Evolutionary conservation across 1,140 invertebrate species (phyloP).

Genomic region (Plodia interpunctella): DNA sequence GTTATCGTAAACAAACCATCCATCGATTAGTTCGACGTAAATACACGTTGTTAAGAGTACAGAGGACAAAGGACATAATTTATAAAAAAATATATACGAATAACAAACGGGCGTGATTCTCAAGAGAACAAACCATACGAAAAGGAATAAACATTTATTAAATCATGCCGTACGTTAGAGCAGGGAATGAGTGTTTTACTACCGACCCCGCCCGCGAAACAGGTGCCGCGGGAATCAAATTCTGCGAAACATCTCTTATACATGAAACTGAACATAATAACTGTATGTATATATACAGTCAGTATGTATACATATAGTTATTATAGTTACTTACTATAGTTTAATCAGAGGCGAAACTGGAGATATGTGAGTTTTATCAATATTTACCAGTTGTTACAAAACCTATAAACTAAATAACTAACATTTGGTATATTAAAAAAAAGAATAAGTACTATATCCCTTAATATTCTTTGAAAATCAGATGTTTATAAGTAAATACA

Average conservation of each 20-base stretch:
- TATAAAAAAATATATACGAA: not conserved
- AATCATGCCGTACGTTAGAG: slow-evolving; percentile 25
- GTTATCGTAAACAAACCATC: no score
- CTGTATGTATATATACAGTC: not conserved
- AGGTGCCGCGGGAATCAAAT: slow-evolving; percentile 3
- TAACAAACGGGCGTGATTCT: not conserved
- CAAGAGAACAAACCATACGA: slow-evolving; percentile 8
- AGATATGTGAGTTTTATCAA: no score
- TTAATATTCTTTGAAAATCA: no score
- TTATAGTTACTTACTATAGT: no score
- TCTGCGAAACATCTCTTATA: not conserved
- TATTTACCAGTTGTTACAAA: no score
- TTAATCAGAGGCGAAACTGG: no score
- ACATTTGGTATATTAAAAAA: no score
- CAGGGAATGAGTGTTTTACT: slow-evolving; percentile 26
- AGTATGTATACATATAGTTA: not conserved
- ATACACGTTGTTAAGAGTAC: no score
- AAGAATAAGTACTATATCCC: no score
- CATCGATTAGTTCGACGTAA: no score
- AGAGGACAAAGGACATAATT: not conserved
- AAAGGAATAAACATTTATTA: slow-evolving; percentile 26
- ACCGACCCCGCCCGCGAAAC: slow-evolving; percentile 17
- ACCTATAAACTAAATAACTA: no score
- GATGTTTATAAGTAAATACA: slow-evolving; percentile 5
- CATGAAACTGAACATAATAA: not conserved